phyloP scores from a whole-genome alignment of 2,797 vertebrate species.

The Calcarius lapponicus region DNA sequence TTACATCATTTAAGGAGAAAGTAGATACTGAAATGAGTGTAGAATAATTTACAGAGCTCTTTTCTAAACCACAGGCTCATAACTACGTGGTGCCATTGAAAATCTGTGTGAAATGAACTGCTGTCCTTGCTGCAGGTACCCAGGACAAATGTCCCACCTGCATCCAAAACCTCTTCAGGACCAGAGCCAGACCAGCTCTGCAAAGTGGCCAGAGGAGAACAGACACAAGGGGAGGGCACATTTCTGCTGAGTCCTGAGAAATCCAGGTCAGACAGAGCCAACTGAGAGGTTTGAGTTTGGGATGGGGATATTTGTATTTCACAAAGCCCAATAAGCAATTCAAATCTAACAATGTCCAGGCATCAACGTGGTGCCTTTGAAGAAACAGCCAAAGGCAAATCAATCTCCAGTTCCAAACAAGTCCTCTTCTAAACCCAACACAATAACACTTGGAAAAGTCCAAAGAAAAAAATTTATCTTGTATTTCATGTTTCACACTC shows the following conservation, averaged over 20 bases:
- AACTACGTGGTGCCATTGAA: fast-evolving
- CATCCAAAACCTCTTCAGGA: neutral
- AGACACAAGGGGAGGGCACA: fast-evolving
- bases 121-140: neutral
- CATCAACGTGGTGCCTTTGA: neutral
- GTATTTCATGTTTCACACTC: neutral
- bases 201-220: neutral
- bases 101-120: neutral
- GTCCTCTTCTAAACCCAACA: neutral
- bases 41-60: neutral
- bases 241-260: neutral
- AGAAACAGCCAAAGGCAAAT: neutral
- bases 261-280: neutral
- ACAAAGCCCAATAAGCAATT: neutral
- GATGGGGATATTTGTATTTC: neutral
- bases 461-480: neutral
- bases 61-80: neutral
- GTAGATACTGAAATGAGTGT: neutral
- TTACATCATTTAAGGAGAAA: neutral
- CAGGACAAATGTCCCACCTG: neutral
- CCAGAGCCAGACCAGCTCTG: neutral
- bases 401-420: neutral
- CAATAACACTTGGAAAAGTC: neutral
- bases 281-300: neutral
- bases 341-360: neutral